These are phyloP conservation scores for Hippocampus mohnikei DNA, from an alignment of 2,113 vertebrate genomes.

Conservation along the genomic window DNA sequence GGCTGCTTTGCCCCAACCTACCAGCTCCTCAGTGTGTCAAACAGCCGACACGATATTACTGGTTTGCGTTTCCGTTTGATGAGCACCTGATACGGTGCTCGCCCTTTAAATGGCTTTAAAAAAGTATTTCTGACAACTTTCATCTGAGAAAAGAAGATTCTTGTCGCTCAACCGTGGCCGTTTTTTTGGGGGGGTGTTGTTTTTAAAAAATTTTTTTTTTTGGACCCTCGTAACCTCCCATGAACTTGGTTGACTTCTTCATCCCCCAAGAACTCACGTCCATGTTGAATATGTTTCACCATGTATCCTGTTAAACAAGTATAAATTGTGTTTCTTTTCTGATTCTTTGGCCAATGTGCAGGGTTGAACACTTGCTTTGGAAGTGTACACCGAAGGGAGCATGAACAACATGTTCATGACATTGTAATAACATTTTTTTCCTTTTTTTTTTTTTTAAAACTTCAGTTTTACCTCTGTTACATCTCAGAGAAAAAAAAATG, in stretches of 20 bases:
- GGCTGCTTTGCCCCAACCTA: slow-evolving; percentile 30
- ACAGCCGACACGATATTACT: slow-evolving; percentile 41
- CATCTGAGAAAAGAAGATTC: slow-evolving; percentile 55
- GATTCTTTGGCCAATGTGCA: slow-evolving; percentile 53
- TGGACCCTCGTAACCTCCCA: slow-evolving; percentile 64
- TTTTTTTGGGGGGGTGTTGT: slow-evolving; percentile 18
- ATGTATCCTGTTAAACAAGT: slow-evolving; percentile 26
- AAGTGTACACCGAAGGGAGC: slow-evolving; percentile 55
- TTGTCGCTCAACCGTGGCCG: slow-evolving; percentile 58
- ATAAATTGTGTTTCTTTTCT: slow-evolving; percentile 34
- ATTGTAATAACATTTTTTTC: slow-evolving; percentile 36
- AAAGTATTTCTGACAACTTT: slow-evolving; percentile 56
- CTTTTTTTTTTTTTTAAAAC: slow-evolving; percentile 38
- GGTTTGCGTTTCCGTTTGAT: slow-evolving; percentile 43
- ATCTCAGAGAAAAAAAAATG: slow-evolving; percentile 62
- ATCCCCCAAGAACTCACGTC: slow-evolving; percentile 59
- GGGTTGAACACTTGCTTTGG: slow-evolving; percentile 55
- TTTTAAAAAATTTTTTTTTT: slow-evolving; percentile 53
- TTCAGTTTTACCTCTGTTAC: slow-evolving; percentile 49
- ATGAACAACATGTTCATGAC: slow-evolving; percentile 53
- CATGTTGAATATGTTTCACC: slow-evolving; percentile 56
- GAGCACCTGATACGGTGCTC: slow-evolving; percentile 54
- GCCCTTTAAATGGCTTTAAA: slow-evolving; percentile 55
- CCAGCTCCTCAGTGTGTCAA: slow-evolving; percentile 30
- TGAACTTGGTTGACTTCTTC: slow-evolving; percentile 65